These are phyloP conservation scores for Drosophila melanica DNA, from an alignment of 1,140 invertebrate species.

Conservation along the genomic window DNA sequence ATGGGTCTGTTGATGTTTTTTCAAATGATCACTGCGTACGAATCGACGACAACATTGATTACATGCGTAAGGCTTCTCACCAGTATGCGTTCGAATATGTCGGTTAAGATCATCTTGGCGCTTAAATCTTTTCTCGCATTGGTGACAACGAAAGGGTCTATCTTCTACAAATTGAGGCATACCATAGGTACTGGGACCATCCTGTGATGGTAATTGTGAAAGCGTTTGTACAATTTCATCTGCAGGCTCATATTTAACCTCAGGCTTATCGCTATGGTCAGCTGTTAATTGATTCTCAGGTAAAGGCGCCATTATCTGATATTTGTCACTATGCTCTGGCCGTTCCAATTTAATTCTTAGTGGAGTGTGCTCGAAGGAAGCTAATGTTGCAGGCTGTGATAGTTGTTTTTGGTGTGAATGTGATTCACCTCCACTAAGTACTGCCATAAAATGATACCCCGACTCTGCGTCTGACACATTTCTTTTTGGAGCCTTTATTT, in stretches of 20 bases:
- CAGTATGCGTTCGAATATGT: constrained; percentile 92
- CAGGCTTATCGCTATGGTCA: constrained; percentile 60
- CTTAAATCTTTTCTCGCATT: constrained; percentile 92
- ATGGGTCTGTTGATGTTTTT: constrained; percentile 93
- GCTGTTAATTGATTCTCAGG: constrained; percentile 54
- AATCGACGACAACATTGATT: constrained; percentile 90
- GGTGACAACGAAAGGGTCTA: constrained; percentile 90
- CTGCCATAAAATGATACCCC: constrained; percentile 75
- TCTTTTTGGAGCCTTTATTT: constrained; percentile 56
- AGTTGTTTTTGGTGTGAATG: constrained; percentile 37
- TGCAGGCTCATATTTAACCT: constrained; percentile 68
- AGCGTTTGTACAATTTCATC: constrained; percentile 72
- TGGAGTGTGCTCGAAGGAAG: constrained; percentile 50
- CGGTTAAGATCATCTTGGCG: constrained; percentile 93
- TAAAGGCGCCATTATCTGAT: constrained; percentile 60
- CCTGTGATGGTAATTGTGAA: constrained; percentile 64
- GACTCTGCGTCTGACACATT: constrained; percentile 57
- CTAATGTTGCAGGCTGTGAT: constrained; percentile 31
- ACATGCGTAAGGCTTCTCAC: constrained; percentile 92
- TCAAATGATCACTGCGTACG: constrained; percentile 93
- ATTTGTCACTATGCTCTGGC: constrained; percentile 76
- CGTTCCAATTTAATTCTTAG: constrained; percentile 76
- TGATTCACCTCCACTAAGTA: constrained; percentile 43
- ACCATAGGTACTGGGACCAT: constrained; percentile 63
- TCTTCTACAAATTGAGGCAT: constrained; percentile 85